Base-by-base conservation (phyloP, 1,140 invertebrate genomes). In the Monochamus saltuarius region DNA sequence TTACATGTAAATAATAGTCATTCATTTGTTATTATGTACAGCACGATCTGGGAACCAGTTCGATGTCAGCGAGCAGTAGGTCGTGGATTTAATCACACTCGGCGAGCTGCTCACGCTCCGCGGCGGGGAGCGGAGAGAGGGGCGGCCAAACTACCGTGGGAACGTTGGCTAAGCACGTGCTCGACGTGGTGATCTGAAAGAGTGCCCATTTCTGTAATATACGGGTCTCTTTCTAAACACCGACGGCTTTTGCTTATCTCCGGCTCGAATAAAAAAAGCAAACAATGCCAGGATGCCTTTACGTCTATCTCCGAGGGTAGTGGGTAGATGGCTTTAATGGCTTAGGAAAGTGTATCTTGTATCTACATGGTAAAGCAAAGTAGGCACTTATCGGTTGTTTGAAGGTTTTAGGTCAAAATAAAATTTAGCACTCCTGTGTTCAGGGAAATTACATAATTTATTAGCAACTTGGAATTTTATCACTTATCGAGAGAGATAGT, bases 111-210 rank as follows among this genome's bases (percentile, higher is more conserved):
- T 64, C 52, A 64, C 51, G 62, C 36, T 59, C 51, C 45, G 36
- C 39, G 54, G 47, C 9, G 17, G 34, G 4, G 38, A 17, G 16
- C 51, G 29, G 52, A 35, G 34, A 43, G 42, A 39, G 56, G 61
- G 59, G 53, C 36, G 38, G 29, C 16, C 14, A 59, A 62, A 66
- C 64, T 66, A 66, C 64, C 64, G 64, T 66, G 64, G 64, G 64
- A 66, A 66, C 60, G 64, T 46, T 63, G 29, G 50, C 40, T 53
- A 52, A 66, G 64, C 64, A 66, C 64, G 64, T 66, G 64, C 64
- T 62, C 53, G 16, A 43, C 36, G 43, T 42, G n/a, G 39, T 17
- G 39, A 42, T 42, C 39, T 37, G 56, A 56, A 53, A 56, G 42
- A 56, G 53, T 56, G 40, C 53, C 45, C 29, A 35, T 51, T 35